Conservation (phyloP, 2,888 invertebrate genomes). For the Thecophora atra region DNA sequence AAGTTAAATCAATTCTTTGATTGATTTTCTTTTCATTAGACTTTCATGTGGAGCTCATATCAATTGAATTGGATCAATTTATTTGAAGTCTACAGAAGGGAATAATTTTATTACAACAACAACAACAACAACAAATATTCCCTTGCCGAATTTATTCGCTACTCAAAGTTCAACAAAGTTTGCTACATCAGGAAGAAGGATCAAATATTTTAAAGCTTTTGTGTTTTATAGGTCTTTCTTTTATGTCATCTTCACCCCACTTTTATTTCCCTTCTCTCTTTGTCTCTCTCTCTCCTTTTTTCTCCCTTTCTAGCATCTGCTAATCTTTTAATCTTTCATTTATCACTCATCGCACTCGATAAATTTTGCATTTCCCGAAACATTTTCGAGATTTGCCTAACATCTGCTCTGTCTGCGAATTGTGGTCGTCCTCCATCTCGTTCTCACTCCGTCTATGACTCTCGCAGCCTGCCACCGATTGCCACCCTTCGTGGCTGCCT, state of each 20-base stretch:
- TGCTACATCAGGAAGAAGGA: too few relatives aligned
- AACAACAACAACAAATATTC: too few relatives aligned
- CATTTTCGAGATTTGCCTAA: conserved; percentile 6
- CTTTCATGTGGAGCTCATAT: conserved; percentile 15
- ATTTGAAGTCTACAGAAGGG: not conserved
- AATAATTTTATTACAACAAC: too few relatives aligned
- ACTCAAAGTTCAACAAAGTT: too few relatives aligned
- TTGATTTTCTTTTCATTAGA: not conserved
- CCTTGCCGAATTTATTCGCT: too few relatives aligned
- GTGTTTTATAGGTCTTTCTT: not conserved
- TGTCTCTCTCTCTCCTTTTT: not conserved
- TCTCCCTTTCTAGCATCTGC: not conserved
- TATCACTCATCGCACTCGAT: conserved; percentile 29
- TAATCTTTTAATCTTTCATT: conserved; percentile 19
- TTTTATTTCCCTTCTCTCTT: not conserved
- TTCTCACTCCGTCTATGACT: not conserved
- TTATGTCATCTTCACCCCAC: not conserved
- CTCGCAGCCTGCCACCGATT: not conserved
- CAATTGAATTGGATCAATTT: conserved; percentile 23
- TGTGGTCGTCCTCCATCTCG: not conserved
- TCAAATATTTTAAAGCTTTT: too few relatives aligned
- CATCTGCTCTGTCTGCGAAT: conserved; percentile 16
- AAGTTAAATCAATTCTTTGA: not conserved
- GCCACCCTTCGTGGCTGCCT: conserved; percentile 11
- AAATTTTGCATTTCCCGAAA: conserved; percentile 21